Evolutionary conservation across 1,140 invertebrate species (phyloP).

Genomic region (Druon quercuslanigerum): DNA sequence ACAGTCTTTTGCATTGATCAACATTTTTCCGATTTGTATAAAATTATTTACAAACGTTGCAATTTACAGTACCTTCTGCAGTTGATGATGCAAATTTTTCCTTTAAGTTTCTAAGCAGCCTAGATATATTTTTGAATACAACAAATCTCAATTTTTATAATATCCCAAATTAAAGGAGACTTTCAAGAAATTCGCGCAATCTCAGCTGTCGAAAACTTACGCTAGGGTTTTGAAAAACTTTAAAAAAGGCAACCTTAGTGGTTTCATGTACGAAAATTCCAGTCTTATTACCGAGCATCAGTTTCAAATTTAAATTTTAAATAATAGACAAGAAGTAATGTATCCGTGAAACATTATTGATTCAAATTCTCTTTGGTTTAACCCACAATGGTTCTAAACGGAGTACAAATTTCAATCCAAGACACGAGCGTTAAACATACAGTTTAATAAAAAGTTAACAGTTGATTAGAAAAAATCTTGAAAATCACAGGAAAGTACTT

Average conservation of each 20-base stretch:
- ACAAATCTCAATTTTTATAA: conserved; percentile 34
- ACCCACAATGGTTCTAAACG: no score
- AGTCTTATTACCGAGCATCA: no score
- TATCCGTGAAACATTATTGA: not conserved
- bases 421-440: no score
- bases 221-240: no score
- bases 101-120: conserved; percentile 28
- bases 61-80: conserved; percentile 12
- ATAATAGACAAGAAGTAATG: not conserved
- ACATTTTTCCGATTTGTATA: conserved; percentile 48
- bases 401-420: no score
- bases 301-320: not conserved
- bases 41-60: conserved; percentile 60
- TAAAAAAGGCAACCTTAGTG: no score
- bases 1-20: not conserved
- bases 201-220: no score
- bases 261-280: no score
- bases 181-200: not conserved
- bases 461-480: not conserved
- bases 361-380: conserved; percentile 1
- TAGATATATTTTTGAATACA: conserved; percentile 38
- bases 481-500: not conserved
- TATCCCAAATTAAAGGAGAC: conserved; percentile 32
- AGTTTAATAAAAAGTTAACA: not conserved
- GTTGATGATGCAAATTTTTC: conserved; percentile 24